Evolutionary conservation across 1,140 invertebrate species (phyloP).

Genomic region (Ruditapes philippinarum): DNA sequence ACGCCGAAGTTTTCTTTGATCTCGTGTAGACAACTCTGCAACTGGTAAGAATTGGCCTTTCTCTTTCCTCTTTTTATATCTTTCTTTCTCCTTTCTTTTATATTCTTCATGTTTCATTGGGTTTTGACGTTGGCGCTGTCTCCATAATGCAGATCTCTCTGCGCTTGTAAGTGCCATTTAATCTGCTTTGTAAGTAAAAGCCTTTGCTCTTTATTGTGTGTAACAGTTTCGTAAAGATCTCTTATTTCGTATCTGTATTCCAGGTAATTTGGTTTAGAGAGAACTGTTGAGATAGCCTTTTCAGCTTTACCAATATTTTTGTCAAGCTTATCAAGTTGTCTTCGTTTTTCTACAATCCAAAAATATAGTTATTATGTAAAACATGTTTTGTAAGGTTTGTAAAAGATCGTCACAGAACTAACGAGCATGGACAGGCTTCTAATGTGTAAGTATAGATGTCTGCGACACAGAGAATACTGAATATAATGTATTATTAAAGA

Average conservation of each 20-base stretch:
- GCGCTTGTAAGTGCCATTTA: conserved; percentile 10
- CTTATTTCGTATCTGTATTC: background rate
- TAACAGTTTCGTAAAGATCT: background rate
- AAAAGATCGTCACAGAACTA: background rate
- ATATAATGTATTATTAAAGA: background rate
- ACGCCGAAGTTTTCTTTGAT: background rate
- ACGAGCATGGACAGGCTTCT: background rate
- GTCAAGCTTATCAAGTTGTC: background rate
- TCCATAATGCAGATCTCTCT: conserved; percentile 24
- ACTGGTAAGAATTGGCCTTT: background rate
- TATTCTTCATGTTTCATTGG: conserved; percentile 24
- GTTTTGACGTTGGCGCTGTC: conserved; percentile 23
- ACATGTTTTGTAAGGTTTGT: background rate
- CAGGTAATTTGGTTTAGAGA: background rate
- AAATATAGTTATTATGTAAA: no score
- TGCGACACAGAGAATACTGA: no score
- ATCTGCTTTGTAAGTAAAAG: background rate
- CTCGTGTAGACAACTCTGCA: background rate
- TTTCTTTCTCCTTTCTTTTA: conserved; percentile 35
- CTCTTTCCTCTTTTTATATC: conserved; percentile 21
- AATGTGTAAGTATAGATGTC: background rate
- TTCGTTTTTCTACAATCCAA: background rate
- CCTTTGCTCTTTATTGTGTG: background rate
- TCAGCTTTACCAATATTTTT: background rate
- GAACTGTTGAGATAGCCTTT: background rate